phyloP scores from a whole-genome alignment of 2,113 vertebrate genomes.

The Cebidichthys violaceus region DNA sequence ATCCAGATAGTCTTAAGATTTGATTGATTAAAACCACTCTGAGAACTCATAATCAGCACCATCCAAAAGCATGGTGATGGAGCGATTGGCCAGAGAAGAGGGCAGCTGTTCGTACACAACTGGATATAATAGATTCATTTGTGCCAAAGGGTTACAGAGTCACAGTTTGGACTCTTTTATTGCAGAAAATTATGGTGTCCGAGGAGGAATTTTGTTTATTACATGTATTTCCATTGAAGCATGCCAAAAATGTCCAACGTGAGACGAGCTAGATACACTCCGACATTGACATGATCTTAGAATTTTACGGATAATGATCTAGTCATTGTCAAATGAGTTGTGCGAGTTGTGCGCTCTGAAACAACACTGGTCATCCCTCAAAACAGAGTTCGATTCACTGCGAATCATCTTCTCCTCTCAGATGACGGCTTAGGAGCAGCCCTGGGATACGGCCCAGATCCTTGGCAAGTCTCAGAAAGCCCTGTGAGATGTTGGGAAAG shows the following conservation, averaged over 20 bases:
- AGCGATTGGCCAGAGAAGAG: conserved; percentile 26
- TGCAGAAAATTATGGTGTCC: conserved; percentile 2
- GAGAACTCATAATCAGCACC: conserved; percentile 17
- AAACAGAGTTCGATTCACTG: conserved; percentile 14
- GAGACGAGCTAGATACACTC: background rate
- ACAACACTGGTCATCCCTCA: conserved; percentile 6
- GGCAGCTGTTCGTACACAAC: conserved; percentile 24
- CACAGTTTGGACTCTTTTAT: conserved; percentile 21
- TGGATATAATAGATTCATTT: conserved; percentile 23
- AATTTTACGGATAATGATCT: background rate
- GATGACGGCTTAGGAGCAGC: conserved; percentile 28
- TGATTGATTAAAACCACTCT: conserved; percentile 36
- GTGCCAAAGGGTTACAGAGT: background rate
- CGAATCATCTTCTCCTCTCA: conserved; percentile 5
- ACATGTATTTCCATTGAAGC: background rate
- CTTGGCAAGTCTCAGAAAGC: conserved; percentile 34
- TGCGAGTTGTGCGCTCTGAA: background rate
- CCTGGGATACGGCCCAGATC: conserved; percentile 36
- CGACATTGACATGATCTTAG: background rate
- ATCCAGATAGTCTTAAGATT: conserved; percentile 50
- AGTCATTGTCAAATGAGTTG: conserved; percentile 16
- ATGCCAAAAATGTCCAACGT: background rate
- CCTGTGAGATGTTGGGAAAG: conserved; percentile 32
- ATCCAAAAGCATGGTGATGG: conserved; percentile 40
- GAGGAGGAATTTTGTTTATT: conserved; percentile 10